These are phyloP conservation scores for Adelges cooleyi DNA, from an alignment of 1,140 invertebrate species.

Conservation along the genomic window DNA sequence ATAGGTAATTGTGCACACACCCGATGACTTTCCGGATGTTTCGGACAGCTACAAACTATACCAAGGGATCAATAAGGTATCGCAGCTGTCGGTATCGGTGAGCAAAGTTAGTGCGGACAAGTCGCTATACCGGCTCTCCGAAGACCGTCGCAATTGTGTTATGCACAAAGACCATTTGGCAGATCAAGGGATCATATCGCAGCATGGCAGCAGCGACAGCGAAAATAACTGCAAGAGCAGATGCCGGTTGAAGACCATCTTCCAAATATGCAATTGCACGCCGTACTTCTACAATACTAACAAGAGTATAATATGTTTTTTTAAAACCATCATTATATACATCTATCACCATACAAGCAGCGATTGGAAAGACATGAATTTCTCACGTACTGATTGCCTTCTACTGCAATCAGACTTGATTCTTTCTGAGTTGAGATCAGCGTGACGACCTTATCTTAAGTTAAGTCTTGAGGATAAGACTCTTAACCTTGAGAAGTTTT, in stretches of 20 bases:
- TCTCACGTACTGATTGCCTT: no score
- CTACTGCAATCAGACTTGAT: no score
- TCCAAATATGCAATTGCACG: conserved; percentile 26
- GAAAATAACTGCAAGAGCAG: conserved; percentile 28
- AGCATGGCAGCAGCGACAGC: not conserved
- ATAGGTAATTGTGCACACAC: conserved; percentile 29
- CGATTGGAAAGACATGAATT: no score
- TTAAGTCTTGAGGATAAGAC: no score
- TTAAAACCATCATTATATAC: no score
- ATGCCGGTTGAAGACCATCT: conserved; percentile 16
- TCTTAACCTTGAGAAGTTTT: no score
- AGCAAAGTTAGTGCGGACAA: conserved; percentile 15
- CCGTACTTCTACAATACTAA: conserved; percentile 27
- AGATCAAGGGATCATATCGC: not conserved
- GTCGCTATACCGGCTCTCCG: not conserved
- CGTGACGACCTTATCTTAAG: no score
- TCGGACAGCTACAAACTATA: conserved; percentile 13
- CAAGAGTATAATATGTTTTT: no score
- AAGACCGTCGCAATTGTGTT: not conserved
- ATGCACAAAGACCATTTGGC: not conserved
- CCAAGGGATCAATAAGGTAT: not conserved
- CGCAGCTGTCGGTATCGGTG: conserved; percentile 12
- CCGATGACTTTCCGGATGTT: conserved; percentile 29
- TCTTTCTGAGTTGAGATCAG: no score
- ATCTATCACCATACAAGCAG: no score